These are phyloP conservation scores for Rhopalosiphum padi DNA, from an alignment of 1,140 invertebrate genomes.

Conservation along the genomic window DNA sequence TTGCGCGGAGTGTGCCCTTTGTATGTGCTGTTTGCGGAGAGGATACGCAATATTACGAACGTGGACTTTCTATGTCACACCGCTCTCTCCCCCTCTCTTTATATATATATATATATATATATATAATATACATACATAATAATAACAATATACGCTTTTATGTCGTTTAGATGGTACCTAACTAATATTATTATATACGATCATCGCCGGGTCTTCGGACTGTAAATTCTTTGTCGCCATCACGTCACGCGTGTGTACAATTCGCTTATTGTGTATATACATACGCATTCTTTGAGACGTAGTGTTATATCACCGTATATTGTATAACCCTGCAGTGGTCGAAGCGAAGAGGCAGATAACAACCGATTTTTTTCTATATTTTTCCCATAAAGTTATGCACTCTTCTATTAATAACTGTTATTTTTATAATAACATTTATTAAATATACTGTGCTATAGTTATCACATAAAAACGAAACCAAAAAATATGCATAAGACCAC, in stretches of 20 bases:
- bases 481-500: too few relatives aligned
- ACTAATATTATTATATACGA: conserved; percentile 2
- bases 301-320: neutral
- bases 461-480: neutral
- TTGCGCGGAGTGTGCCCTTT: neutral
- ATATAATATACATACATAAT: too few relatives aligned
- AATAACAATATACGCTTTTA: neutral
- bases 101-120: too few relatives aligned
- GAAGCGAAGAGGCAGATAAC: neutral
- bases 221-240: neutral
- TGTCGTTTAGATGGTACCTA: neutral
- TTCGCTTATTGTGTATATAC: neutral
- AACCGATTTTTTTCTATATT: neutral
- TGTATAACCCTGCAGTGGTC: neutral
- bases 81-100: neutral
- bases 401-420: neutral
- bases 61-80: neutral
- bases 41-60: neutral
- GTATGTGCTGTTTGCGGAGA: neutral
- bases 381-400: neutral
- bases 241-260: neutral
- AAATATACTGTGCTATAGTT: neutral
- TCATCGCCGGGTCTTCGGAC: neutral
- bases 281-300: neutral
- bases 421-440: neutral